These are phyloP conservation scores for Toxostoma redivivum DNA, from an alignment of 2,113 vertebrate genomes.

Conservation along the genomic window DNA sequence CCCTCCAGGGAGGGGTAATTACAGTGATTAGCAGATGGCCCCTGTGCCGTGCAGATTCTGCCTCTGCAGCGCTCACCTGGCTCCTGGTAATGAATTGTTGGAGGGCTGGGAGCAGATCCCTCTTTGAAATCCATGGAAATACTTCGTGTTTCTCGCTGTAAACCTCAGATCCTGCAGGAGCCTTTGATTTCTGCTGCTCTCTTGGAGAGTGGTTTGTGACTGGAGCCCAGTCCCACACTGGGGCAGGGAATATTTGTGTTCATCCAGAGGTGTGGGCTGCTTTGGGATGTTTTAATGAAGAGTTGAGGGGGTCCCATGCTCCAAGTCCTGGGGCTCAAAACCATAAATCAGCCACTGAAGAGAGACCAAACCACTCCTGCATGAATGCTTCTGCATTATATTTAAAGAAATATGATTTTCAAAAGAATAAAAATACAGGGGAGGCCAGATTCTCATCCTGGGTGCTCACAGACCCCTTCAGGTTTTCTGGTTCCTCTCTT, in stretches of 20 bases:
- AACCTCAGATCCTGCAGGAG: background rate
- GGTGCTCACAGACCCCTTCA: background rate
- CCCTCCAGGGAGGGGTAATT: background rate
- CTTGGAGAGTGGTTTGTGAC: background rate
- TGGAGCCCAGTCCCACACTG: background rate
- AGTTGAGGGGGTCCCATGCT: background rate
- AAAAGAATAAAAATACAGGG: background rate
- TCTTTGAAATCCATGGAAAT: background rate
- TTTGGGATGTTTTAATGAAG: background rate
- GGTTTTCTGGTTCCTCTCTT: background rate
- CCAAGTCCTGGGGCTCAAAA: background rate
- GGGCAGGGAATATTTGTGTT: background rate
- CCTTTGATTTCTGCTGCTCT: background rate
- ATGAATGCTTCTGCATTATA: background rate
- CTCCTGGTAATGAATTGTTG: background rate
- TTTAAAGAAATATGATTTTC: background rate
- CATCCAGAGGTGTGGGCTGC: background rate
- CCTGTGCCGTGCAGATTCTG: background rate
- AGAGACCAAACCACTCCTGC: background rate
- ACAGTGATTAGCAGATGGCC: background rate
- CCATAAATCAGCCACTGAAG: background rate
- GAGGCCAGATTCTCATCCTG: background rate
- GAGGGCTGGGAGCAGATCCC: background rate
- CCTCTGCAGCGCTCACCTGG: background rate
- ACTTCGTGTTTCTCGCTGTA: background rate